Evolutionary conservation across 2,797 vertebrate genomes (phyloP).

Genomic region (Tenualosa ilisha): DNA sequence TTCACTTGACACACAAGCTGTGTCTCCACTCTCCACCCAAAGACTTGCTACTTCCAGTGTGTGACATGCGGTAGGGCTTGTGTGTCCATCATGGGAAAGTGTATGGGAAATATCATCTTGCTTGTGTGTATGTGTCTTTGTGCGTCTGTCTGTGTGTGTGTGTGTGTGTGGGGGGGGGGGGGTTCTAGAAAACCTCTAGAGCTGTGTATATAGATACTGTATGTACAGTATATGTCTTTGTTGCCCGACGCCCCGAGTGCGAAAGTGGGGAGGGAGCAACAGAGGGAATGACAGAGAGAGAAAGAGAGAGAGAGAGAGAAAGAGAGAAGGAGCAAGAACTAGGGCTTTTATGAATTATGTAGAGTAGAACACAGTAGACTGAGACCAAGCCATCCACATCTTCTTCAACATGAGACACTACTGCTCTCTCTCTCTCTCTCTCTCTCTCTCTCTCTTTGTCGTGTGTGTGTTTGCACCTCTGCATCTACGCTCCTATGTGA

Average conservation of each 20-base stretch:
- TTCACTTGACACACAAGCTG: not conserved
- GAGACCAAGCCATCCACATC: conserved; percentile 59
- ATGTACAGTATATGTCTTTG: not conserved
- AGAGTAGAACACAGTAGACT: conserved; percentile 72
- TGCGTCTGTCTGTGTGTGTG: not conserved
- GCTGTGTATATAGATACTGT: not conserved
- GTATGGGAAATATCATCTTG: too few species aligned
- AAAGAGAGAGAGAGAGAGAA: not conserved
- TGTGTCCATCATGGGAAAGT: too few species aligned
- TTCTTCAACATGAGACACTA: not conserved
- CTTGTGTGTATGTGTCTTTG: not conserved
- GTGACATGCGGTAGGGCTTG: too few species aligned
- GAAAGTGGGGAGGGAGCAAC: not conserved
- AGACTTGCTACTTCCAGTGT: too few species aligned
- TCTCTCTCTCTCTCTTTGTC: not conserved
- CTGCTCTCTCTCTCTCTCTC: conserved; percentile 2
- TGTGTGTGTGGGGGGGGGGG: not conserved
- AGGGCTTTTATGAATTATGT: conserved; percentile 78
- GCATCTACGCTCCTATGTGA: not conserved
- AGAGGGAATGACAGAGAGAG: conserved; percentile 21
- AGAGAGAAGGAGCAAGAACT: conserved; percentile 64
- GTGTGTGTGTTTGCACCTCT: not conserved
- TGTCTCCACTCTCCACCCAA: not conserved
- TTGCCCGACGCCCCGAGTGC: not conserved
- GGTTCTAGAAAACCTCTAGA: too few species aligned